Evolutionary conservation across 2,888 invertebrate species (phyloP).

Genomic region (Empis stercorea): DNA sequence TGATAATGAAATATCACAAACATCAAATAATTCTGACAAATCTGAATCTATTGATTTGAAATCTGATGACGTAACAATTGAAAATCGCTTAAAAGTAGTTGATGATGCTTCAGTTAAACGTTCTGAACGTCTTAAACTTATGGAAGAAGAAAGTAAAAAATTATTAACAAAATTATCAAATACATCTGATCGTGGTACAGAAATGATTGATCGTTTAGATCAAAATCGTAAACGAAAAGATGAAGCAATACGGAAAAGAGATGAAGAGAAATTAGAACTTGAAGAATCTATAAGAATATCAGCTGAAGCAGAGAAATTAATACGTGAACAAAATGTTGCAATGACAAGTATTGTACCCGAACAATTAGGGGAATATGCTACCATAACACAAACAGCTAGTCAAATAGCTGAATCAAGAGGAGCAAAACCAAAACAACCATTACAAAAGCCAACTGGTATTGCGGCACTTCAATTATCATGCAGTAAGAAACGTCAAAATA

Average conservation of each 20-base stretch:
- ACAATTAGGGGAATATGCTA: conserved; percentile 20
- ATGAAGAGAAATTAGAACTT: not conserved
- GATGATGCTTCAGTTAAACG: conserved; percentile 26
- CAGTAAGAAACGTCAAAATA: not conserved
- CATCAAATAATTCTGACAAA: not conserved
- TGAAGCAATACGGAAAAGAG: not conserved
- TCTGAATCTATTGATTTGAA: not conserved
- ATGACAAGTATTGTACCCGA: conserved; percentile 20
- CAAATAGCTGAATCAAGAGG: conserved; percentile 19
- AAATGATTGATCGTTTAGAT: conserved; percentile 28
- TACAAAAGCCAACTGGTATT: not conserved
- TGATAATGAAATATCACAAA: too few species aligned
- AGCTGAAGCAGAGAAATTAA: not conserved
- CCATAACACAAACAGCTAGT: conserved; percentile 25
- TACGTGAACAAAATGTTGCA: not conserved
- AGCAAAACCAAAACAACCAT: conserved; percentile 14
- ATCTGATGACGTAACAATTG: conserved; percentile 17
- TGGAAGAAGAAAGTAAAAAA: conserved; percentile 71
- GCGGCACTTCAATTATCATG: not conserved
- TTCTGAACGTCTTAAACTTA: conserved; percentile 32
- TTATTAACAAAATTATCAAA: conserved; percentile 40
- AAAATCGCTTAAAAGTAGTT: conserved; percentile 26
- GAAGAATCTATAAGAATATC: not conserved
- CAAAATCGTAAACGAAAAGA: conserved; percentile 14
- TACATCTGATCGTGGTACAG: conserved; percentile 27